Conservation (phyloP, 2,113 vertebrate genomes). For the Dromaius novaehollandiae region DNA sequence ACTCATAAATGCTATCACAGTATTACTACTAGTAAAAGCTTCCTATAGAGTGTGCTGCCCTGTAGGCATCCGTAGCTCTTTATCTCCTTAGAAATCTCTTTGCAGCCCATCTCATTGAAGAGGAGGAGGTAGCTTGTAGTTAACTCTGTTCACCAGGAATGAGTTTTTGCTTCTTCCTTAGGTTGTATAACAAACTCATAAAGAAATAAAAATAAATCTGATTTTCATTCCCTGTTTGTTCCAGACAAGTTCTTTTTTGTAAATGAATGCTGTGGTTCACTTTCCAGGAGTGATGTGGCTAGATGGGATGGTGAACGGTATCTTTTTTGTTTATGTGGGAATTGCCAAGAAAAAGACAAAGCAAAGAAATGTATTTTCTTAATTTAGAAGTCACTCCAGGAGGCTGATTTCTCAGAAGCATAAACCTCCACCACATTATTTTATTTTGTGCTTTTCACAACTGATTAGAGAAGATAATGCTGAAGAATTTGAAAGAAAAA, state of each 20-base stretch:
- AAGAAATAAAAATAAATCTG: neutral
- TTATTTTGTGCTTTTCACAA: conserved; percentile 13
- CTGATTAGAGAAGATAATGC: neutral
- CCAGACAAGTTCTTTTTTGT: conserved; percentile 32
- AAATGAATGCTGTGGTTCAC: conserved; percentile 51
- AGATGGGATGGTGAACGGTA: neutral
- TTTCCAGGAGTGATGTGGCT: conserved; percentile 59
- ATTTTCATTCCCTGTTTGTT: neutral
- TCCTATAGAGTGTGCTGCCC: neutral
- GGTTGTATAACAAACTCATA: neutral
- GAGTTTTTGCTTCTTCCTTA: neutral
- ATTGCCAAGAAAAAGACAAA: neutral
- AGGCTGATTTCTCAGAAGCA: conserved; percentile 52
- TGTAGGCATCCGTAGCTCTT: neutral
- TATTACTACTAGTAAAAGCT: neutral
- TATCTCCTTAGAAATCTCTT: neutral
- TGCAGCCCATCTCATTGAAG: neutral
- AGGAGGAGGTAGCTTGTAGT: neutral
- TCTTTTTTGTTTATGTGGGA: conserved; percentile 33
- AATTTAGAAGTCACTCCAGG: conserved; percentile 48
- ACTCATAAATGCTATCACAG: neutral
- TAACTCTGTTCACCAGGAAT: neutral
- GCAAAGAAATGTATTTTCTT: conserved; percentile 51
- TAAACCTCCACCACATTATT: conserved; percentile 34
- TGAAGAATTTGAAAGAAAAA: neutral